These are phyloP conservation scores for Ornithoptera alexandrae DNA, from an alignment of 2,888 invertebrate species.

Conservation along the genomic window DNA sequence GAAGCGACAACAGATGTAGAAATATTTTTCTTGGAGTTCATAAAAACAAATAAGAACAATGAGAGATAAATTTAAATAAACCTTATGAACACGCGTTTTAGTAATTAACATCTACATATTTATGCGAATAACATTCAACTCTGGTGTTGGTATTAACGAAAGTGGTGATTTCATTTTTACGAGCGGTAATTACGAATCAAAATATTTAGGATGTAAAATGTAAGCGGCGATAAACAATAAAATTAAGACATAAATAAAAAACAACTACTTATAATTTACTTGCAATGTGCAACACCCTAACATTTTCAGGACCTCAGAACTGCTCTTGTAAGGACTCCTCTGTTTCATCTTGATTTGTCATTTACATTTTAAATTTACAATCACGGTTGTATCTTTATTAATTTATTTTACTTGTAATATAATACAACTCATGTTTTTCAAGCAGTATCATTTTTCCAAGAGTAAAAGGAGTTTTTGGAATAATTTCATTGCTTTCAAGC, in stretches of 20 bases:
- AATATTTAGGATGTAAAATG: too few relatives aligned
- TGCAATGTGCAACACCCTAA: too few relatives aligned
- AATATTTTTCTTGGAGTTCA: slow-evolving; percentile 12
- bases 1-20: slow-evolving; percentile 16
- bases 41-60: background rate
- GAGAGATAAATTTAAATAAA: background rate
- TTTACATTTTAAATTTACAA: background rate
- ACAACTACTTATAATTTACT: too few relatives aligned
- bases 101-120: background rate
- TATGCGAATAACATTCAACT: background rate
- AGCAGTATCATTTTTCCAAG: slow-evolving; percentile 17
- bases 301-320: too few relatives aligned
- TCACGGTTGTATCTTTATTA: background rate
- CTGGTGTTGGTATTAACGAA: background rate
- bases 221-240: too few relatives aligned
- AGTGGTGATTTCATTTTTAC: background rate
- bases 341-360: background rate
- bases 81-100: background rate
- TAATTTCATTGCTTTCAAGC: slow-evolving; percentile 8
- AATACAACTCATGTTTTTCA: slow-evolving; percentile 5
- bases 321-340: background rate
- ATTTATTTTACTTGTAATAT: slow-evolving; percentile 1
- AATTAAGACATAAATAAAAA: too few relatives aligned
- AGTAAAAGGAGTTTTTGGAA: slow-evolving; percentile 11
- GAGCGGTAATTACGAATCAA: too few relatives aligned